Evolutionary conservation across 2,888 invertebrate genomes (phyloP).

Genomic region (Diloba caeruleocephala): DNA sequence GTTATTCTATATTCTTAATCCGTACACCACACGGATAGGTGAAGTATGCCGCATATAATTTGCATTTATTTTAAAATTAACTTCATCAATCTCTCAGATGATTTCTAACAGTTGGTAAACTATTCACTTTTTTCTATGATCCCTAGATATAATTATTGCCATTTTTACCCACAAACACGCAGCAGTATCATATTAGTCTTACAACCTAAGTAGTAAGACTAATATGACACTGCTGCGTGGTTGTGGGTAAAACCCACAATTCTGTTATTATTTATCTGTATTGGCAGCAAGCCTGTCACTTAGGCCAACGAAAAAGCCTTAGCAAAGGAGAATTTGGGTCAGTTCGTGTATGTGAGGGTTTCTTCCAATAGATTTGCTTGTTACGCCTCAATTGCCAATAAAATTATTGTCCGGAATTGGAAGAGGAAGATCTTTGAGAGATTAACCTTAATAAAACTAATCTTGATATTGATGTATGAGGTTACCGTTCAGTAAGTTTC

Average conservation of each 20-base stretch:
- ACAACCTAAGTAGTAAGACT: no score
- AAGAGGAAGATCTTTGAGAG: slow-evolving; percentile 57
- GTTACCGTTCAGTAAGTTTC: background rate
- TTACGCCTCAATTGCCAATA: slow-evolving; percentile 73
- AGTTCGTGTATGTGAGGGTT: slow-evolving; percentile 72
- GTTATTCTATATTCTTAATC: no score
- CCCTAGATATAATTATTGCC: no score
- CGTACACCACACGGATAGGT: no score
- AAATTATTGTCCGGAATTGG: slow-evolving; percentile 64
- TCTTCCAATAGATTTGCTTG: slow-evolving; percentile 82
- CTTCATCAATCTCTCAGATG: no score
- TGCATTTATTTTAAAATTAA: no score
- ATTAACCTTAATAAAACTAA: slow-evolving; percentile 52
- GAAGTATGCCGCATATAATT: no score
- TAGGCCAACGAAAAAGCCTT: slow-evolving; percentile 52
- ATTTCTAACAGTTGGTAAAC: no score
- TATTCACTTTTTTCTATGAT: no score
- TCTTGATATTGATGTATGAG: slow-evolving; percentile 26
- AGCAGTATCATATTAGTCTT: no score
- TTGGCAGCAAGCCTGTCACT: slow-evolving; percentile 34
- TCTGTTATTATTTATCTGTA: slow-evolving; percentile 1
- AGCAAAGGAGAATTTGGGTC: slow-evolving; percentile 72
- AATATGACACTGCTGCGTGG: no score
- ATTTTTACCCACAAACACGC: no score
- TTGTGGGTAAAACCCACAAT: background rate